These are phyloP conservation scores for Lytechinus pictus DNA, from an alignment of 35 echinoderm and acorn worm species.

Conservation along the genomic window DNA sequence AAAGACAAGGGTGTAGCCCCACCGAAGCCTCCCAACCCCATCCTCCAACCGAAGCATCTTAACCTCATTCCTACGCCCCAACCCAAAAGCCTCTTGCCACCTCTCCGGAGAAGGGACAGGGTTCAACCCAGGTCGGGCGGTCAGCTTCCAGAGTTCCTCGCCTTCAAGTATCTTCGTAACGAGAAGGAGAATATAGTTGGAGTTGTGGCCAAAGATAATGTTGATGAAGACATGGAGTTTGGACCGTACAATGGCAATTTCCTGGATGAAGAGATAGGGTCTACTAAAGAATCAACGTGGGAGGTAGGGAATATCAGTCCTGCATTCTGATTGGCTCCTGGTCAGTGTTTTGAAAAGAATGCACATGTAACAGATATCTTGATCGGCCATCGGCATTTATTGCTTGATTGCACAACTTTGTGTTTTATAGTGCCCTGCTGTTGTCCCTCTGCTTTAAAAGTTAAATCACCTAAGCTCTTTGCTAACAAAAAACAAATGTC, in stretches of 20 bases:
- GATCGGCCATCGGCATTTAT: too few species aligned
- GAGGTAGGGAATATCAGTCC: background rate
- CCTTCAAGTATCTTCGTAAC: background rate
- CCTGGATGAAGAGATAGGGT: slow-evolving; percentile 37
- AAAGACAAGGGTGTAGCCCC: background rate
- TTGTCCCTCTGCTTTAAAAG: too few species aligned
- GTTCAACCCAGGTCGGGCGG: background rate
- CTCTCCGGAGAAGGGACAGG: background rate
- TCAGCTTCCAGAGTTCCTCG: background rate
- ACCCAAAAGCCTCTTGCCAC: background rate
- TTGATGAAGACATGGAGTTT: background rate
- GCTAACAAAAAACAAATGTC: too few species aligned
- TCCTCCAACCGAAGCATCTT: background rate
- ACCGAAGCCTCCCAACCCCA: background rate
- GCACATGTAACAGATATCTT: too few species aligned
- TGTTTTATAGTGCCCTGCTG: too few species aligned
- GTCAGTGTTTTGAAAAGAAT: too few species aligned
- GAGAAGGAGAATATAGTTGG: slow-evolving; percentile 17
- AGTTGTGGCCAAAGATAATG: background rate
- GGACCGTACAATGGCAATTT: slow-evolving; percentile 22
- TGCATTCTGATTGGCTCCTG: too few species aligned
- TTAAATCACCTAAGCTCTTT: too few species aligned
- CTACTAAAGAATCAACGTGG: slow-evolving; percentile 6
- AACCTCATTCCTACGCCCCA: background rate
- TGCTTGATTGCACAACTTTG: too few species aligned